Percentiles rank a stretch among this genome's conserved stretches.
phyloP scores from a whole-genome alignment of 2,888 invertebrate genomes.

The Venusia cambrica region DNA sequence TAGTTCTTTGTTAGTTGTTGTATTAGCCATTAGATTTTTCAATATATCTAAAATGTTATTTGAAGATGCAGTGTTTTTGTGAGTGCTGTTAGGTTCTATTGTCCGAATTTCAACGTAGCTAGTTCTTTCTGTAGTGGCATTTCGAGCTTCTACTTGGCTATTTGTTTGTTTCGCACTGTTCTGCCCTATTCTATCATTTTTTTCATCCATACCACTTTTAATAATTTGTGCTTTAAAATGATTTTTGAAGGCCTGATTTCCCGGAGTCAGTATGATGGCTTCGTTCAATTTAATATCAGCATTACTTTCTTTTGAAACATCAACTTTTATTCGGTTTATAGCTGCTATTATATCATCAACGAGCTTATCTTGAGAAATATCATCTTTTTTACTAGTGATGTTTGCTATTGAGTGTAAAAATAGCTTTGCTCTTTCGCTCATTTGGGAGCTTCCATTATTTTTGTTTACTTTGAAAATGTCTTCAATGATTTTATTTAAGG shows the following conservation, averaged over 20 bases:
- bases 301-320: constrained; percentile 46
- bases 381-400: constrained; percentile 48
- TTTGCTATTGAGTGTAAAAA: constrained; percentile 81
- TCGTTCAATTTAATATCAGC: constrained; percentile 58
- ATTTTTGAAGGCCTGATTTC: constrained; percentile 38
- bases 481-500: constrained; percentile 67
- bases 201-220: constrained; percentile 64
- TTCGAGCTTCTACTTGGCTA: constrained; percentile 9
- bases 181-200: constrained; percentile 38
- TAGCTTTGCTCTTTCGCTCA: constrained; percentile 77
- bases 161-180: constrained; percentile 28
- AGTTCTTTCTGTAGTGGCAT: constrained; percentile 41
- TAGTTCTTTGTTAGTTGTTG: constrained; percentile 59
- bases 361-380: constrained; percentile 58
- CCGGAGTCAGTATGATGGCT: constrained; percentile 59
- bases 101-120: constrained; percentile 67
- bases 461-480: constrained; percentile 66
- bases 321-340: constrained; percentile 67
- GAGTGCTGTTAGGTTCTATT: constrained; percentile 64
- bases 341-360: constrained; percentile 68
- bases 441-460: constrained; percentile 41
- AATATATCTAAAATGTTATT: constrained; percentile 65
- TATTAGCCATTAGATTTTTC: constrained; percentile 72
- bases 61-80: constrained; percentile 47
- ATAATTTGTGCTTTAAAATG: constrained; percentile 40